These are phyloP conservation scores for Acanthochromis polyacanthus DNA, from an alignment of 2,113 vertebrate species.

Conservation along the genomic window DNA sequence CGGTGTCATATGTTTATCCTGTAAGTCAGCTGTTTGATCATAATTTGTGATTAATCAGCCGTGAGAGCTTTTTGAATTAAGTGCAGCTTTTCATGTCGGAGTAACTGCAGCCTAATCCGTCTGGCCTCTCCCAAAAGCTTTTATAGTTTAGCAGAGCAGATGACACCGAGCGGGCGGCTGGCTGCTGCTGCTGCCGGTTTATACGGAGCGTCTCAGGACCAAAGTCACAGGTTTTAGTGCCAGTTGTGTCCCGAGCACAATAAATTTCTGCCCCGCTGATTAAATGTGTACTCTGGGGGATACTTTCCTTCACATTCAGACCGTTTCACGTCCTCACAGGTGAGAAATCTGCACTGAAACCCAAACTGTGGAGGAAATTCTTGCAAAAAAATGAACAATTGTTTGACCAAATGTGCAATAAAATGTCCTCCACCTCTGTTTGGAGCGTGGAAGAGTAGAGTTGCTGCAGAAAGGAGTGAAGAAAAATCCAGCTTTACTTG, in stretches of 20 bases:
- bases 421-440: too few species aligned
- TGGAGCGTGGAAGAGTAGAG: too few species aligned
- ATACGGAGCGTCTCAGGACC: not conserved
- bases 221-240: slow-evolving; percentile 38
- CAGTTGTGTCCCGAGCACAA: slow-evolving; percentile 9
- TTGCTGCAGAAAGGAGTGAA: too few species aligned
- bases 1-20: slow-evolving; percentile 67
- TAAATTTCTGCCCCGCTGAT: slow-evolving; percentile 3
- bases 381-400: too few species aligned
- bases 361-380: too few species aligned
- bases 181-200: not conserved
- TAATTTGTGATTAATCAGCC: slow-evolving; percentile 76
- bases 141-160: slow-evolving; percentile 50
- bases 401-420: too few species aligned
- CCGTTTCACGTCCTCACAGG: too few species aligned
- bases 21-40: slow-evolving; percentile 76
- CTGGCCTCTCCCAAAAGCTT: slow-evolving; percentile 58
- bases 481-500: too few species aligned
- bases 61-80: slow-evolving; percentile 65
- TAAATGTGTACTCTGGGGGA: slow-evolving; percentile 1
- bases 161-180: slow-evolving; percentile 48
- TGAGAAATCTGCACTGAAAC: not conserved
- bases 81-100: slow-evolving; percentile 67
- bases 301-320: not conserved
- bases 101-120: slow-evolving; percentile 67